Conservation (phyloP, 2,888 invertebrate genomes). For the Ptychoptera albimana region DNA sequence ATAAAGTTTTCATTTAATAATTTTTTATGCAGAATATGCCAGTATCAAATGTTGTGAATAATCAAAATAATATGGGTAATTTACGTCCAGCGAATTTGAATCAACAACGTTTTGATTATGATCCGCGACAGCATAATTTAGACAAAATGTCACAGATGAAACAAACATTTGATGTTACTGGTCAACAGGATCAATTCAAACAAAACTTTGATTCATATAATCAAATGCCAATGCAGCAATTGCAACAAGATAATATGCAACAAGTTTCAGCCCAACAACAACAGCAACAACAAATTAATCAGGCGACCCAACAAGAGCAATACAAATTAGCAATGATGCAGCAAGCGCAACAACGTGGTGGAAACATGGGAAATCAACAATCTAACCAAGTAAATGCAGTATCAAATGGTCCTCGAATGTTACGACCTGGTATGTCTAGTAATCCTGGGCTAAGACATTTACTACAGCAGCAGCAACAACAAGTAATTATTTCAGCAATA, state of each 20-base stretch:
- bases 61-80: conserved; percentile 23
- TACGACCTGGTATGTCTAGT: conserved; percentile 57
- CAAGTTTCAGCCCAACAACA: conserved; percentile 8
- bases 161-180: conserved; percentile 56
- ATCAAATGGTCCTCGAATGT: conserved; percentile 41
- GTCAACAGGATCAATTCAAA: conserved; percentile 66
- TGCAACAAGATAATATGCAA: conserved; percentile 7
- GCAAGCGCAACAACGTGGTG: conserved; percentile 18
- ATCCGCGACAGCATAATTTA: conserved; percentile 51
- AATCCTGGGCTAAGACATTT: conserved; percentile 69
- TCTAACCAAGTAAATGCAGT: conserved; percentile 17
- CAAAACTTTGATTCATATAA: conserved; percentile 42
- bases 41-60: conserved; percentile 12
- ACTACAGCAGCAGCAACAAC: conserved; percentile 41
- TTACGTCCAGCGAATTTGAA: conserved; percentile 27
- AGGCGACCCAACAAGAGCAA: conserved; percentile 1
- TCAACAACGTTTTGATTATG: conserved; percentile 14
- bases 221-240: conserved; percentile 24
- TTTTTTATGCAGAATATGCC: conserved; percentile 30
- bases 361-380: conserved; percentile 26
- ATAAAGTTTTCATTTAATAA: no score
- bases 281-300: conserved; percentile 9
- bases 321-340: conserved; percentile 1
- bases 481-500: no score
- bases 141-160: conserved; percentile 58